Evolutionary conservation across 1,140 invertebrate genomes (phyloP).

Genomic region (Pseudomyrmex cubaensis): DNA sequence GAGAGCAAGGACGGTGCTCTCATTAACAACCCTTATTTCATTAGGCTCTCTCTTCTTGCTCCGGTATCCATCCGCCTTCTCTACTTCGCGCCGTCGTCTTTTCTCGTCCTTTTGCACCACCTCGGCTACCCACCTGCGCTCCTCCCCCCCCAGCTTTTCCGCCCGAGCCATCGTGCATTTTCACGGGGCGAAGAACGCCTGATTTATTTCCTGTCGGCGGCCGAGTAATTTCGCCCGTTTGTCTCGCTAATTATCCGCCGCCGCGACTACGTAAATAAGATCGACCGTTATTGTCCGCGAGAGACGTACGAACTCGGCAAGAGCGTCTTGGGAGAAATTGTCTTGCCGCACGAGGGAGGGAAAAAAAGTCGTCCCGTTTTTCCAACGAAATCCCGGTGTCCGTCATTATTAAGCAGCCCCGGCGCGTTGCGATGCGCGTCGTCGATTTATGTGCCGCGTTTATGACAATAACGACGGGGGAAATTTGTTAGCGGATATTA

Average conservation of each 20-base stretch:
- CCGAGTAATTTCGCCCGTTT: slow-evolving; percentile 77
- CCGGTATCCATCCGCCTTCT: slow-evolving; percentile 12
- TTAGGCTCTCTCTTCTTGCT: slow-evolving; percentile 65
- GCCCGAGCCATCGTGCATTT: slow-evolving; percentile 54
- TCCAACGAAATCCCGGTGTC: not conserved
- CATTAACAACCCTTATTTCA: slow-evolving; percentile 81
- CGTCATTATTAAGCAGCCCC: not conserved
- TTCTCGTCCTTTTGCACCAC: slow-evolving; percentile 47
- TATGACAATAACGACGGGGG: not conserved
- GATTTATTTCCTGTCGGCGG: slow-evolving; percentile 76
- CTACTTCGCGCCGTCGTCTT: not conserved
- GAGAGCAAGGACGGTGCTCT: slow-evolving; percentile 58
- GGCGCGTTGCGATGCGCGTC: not conserved
- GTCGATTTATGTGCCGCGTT: not conserved
- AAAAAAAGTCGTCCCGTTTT: not conserved
- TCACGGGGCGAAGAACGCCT: slow-evolving; percentile 67
- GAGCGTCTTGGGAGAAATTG: slow-evolving; percentile 13
- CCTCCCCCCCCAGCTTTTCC: slow-evolving; percentile 42
- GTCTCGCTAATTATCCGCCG: slow-evolving; percentile 79
- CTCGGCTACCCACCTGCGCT: slow-evolving; percentile 32
- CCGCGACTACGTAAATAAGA: slow-evolving; percentile 67
- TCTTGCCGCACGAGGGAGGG: not conserved
- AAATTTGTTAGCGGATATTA: not conserved
- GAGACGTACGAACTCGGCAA: not conserved
- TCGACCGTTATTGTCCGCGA: slow-evolving; percentile 53